phyloP scores from a whole-genome alignment of 2,797 vertebrate species.

The Rallus crepitans region DNA sequence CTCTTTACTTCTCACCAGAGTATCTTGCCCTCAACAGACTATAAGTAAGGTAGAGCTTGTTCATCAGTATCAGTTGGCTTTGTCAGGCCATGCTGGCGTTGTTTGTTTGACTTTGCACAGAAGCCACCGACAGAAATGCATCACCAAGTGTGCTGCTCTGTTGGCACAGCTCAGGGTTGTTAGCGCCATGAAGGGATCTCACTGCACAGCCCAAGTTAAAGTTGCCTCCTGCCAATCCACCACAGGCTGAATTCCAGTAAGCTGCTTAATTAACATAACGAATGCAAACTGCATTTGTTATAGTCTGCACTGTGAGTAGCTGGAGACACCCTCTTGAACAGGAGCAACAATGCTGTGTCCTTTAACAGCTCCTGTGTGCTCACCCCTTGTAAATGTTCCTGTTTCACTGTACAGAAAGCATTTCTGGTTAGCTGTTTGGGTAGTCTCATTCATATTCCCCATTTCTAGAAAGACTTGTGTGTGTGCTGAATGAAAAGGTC shows the following conservation, averaged over 20 bases:
- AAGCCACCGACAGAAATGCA: not conserved
- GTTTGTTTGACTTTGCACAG: not conserved
- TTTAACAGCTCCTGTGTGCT: not conserved
- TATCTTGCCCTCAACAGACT: not conserved
- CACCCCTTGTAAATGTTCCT: not conserved
- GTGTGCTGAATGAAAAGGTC: constrained; percentile 51
- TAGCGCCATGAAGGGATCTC: not conserved
- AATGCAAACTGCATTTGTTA: constrained; percentile 26
- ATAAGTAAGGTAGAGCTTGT: not conserved
- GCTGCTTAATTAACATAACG: constrained; percentile 20
- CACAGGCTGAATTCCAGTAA: constrained; percentile 50
- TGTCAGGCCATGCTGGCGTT: not conserved
- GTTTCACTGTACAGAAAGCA: constrained; percentile 25
- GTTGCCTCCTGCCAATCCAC: constrained; percentile 45
- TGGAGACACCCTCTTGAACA: not conserved
- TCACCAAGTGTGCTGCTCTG: not conserved
- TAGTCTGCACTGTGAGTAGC: not conserved
- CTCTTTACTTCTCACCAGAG: not conserved
- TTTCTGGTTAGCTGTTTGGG: constrained; percentile 54
- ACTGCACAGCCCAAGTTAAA: not conserved
- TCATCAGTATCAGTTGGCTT: not conserved
- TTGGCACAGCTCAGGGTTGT: not conserved
- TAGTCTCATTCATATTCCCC: constrained; percentile 56
- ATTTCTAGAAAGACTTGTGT: constrained; percentile 33
- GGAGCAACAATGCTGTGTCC: not conserved